phyloP scores from a whole-genome alignment of 2,888 invertebrate species.

The Troilus luridus region DNA sequence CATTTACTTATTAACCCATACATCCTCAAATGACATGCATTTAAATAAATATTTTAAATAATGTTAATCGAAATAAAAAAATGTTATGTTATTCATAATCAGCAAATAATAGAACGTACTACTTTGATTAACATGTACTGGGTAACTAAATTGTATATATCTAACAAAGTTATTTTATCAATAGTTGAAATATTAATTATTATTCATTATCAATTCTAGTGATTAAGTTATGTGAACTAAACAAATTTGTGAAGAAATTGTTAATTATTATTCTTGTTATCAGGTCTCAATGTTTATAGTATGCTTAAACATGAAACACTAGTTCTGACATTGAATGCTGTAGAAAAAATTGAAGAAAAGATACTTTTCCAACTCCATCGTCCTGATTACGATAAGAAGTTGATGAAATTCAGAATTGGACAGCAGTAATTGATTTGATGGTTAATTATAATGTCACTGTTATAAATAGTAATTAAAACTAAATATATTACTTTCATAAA shows the following conservation, averaged over 20 bases:
- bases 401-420: constrained; percentile 64
- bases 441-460: not conserved
- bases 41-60: too few species aligned
- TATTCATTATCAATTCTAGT: not conserved
- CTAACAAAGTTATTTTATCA: not conserved
- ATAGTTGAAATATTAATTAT: not conserved
- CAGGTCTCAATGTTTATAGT: constrained; percentile 91
- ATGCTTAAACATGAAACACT: constrained; percentile 97
- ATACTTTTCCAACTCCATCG: constrained; percentile 80
- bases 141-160: not conserved
- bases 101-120: too few species aligned
- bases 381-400: constrained; percentile 65
- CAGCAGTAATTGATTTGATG: constrained; percentile 14
- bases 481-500: not conserved
- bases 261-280: not conserved
- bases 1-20: too few species aligned
- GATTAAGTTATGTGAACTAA: not conserved
- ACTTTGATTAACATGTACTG: too few species aligned
- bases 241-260: not conserved
- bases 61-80: too few species aligned
- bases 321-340: constrained; percentile 87
- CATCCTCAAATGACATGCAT: too few species aligned
- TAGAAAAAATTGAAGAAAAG: constrained; percentile 86
- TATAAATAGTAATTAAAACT: not conserved
- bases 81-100: too few species aligned